A percentile compares a stretch with the other conserved stretches of the same genome.
Conservation (phyloP, 2,888 invertebrate genomes). For the Idaea biselata region DNA sequence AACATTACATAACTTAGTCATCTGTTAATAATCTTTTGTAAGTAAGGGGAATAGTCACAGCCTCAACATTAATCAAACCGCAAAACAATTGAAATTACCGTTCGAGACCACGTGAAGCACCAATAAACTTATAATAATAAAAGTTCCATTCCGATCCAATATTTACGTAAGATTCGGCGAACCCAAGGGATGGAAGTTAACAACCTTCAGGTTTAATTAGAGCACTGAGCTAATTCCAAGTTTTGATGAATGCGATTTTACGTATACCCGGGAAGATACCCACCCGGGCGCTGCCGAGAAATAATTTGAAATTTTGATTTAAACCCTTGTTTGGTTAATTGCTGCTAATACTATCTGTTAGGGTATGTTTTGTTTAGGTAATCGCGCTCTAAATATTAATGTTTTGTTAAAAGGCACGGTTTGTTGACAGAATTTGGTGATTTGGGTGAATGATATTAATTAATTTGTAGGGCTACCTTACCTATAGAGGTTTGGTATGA, state of each 20-base stretch:
- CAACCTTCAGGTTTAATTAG: conserved; percentile 75
- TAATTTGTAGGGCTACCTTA: neutral
- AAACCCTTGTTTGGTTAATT: conserved; percentile 60
- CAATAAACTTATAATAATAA: conserved; percentile 64
- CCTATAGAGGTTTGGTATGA: too few species aligned
- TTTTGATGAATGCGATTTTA: conserved; percentile 78
- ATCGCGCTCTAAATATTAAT: conserved; percentile 23
- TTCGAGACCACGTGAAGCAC: conserved; percentile 40
- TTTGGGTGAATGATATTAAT: neutral
- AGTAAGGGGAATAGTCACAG: neutral
- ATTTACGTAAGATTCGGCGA: conserved; percentile 63
- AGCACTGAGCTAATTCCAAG: conserved; percentile 72
- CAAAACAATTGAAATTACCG: neutral
- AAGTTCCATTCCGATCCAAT: conserved; percentile 69
- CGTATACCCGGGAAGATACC: conserved; percentile 50
- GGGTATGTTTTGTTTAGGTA: conserved; percentile 22
- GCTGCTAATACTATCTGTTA: conserved; percentile 47
- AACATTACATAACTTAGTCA: too few species aligned
- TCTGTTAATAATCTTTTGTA: too few species aligned
- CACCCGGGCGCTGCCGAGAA: conserved; percentile 37
- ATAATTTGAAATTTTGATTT: conserved; percentile 73
- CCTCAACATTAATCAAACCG: neutral
- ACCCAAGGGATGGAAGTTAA: conserved; percentile 53
- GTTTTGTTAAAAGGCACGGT: conserved; percentile 25
- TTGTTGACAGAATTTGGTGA: neutral